Percentiles rank a stretch among this genome's conserved stretches.
These are phyloP conservation scores for Globodera ellingtonae DNA, from an alignment of 1,140 invertebrate species.

Conservation along the genomic window DNA sequence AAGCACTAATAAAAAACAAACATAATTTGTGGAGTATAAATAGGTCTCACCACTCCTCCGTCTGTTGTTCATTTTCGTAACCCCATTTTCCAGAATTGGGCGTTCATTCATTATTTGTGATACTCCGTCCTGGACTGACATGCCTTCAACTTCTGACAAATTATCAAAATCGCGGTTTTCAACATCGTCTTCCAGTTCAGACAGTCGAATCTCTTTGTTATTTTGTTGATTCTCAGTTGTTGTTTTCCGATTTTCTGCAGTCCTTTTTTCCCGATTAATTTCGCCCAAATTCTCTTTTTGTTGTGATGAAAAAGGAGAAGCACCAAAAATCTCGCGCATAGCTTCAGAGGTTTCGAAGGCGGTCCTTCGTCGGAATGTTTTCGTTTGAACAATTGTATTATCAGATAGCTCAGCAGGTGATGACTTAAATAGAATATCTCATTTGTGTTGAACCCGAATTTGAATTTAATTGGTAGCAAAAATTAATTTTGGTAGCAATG, in stretches of 20 bases:
- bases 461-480: too few species aligned
- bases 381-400: background rate
- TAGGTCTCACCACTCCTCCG: background rate
- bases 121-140: background rate
- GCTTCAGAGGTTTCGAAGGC: background rate
- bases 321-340: background rate
- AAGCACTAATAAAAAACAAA: too few species aligned
- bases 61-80: background rate
- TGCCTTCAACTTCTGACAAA: background rate
- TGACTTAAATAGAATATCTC: background rate
- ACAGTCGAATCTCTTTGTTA: background rate
- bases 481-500: too few species aligned
- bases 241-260: background rate
- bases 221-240: background rate
- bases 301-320: background rate
- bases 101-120: background rate
- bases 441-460: too few species aligned
- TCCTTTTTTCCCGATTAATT: background rate
- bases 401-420: background rate
- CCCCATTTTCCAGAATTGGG: background rate
- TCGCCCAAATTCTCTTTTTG: background rate
- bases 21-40: too few species aligned
- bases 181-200: background rate
- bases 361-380: background rate
- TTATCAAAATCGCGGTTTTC: background rate